phyloP scores from a whole-genome alignment of 2,797 vertebrate species.

The Momotus momota region DNA sequence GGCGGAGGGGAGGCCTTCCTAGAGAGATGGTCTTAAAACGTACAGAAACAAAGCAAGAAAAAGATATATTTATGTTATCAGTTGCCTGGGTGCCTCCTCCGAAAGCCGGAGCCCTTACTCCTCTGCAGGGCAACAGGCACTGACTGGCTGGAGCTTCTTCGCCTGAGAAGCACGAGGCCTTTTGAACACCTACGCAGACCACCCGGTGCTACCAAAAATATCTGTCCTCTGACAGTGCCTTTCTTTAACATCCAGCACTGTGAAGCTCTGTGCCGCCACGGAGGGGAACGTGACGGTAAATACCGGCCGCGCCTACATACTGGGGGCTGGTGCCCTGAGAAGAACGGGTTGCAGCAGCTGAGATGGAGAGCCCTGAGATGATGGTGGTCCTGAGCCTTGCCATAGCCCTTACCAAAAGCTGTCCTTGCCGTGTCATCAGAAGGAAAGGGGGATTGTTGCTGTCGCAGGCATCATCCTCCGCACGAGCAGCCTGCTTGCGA shows the following conservation, averaged over 20 bases:
- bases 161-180: background rate
- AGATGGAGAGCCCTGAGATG: background rate
- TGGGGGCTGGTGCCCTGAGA: slow-evolving; percentile 45
- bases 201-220: background rate
- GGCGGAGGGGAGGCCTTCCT: slow-evolving; percentile 58
- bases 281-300: slow-evolving; percentile 59
- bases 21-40: slow-evolving; percentile 72
- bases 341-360: slow-evolving; percentile 58
- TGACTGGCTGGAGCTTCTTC: background rate
- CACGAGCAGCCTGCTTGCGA: background rate
- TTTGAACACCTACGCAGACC: background rate
- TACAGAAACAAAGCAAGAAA: slow-evolving; percentile 72
- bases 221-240: slow-evolving; percentile 70
- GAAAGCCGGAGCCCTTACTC: background rate
- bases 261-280: slow-evolving; percentile 74
- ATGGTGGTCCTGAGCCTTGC: background rate
- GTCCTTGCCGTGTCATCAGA: background rate
- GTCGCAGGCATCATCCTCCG: background rate
- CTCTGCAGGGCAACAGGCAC: background rate
- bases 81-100: background rate
- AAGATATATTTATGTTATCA: slow-evolving; percentile 63
- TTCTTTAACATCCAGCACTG: slow-evolving; percentile 81
- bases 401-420: background rate
- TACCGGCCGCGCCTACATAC: background rate
- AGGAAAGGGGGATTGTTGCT: background rate